These are phyloP conservation scores for Nomada hirtipes DNA, from an alignment of 2,888 invertebrate species.

Conservation along the genomic window DNA sequence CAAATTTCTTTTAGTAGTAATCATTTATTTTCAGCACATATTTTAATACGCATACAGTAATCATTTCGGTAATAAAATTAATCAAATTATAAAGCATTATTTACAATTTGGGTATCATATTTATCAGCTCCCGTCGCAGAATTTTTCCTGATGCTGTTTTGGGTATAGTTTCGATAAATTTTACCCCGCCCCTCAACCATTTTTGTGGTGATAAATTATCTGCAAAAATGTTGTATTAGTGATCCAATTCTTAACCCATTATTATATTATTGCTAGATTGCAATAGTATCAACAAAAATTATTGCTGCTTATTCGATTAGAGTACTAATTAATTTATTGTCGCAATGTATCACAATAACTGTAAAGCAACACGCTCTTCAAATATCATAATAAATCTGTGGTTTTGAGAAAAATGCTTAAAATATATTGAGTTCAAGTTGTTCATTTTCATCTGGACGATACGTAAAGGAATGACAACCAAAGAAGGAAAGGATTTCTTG, in stretches of 20 bases:
- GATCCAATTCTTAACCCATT: not conserved
- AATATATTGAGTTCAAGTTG: too few species aligned
- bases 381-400: too few species aligned
- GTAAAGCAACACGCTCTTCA: too few species aligned
- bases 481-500: too few species aligned
- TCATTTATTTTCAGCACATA: not conserved
- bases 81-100: not conserved
- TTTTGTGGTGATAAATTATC: conserved; percentile 83
- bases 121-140: conserved; percentile 81
- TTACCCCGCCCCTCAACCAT: conserved; percentile 84
- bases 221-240: conserved; percentile 59
- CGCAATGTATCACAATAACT: too few species aligned
- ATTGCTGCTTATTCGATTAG: too few species aligned
- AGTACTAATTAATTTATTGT: too few species aligned
- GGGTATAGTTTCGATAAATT: conserved; percentile 85
- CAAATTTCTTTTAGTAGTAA: not conserved
- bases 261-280: not conserved
- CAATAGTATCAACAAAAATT: too few species aligned
- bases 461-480: too few species aligned
- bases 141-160: conserved; percentile 85
- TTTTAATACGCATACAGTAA: not conserved
- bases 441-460: too few species aligned
- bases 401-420: too few species aligned
- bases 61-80: too few species aligned
- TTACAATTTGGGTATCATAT: conserved; percentile 21